Evolutionary conservation across 1,140 invertebrate genomes (phyloP), one percentile per base, ranked within the genome.

Genomic region (Daktulosphaira vitifoliae): DNA sequence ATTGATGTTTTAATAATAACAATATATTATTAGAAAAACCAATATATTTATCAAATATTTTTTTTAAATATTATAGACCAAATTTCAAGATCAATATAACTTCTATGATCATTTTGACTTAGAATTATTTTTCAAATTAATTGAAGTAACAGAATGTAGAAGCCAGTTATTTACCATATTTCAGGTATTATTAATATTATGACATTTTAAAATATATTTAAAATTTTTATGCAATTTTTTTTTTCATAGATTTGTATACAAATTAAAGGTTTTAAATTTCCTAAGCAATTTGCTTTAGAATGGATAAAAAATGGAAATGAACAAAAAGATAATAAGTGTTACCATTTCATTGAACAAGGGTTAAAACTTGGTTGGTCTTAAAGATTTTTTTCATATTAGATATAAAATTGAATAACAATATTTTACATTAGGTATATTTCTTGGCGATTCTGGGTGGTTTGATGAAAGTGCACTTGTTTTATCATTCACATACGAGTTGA

Each of bases 371-470:
- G 56, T 62, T 22, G 18, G 56, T 62, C 13, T 13, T 46, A 33
- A 3, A 42, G 1, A 18, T 3, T 25, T 56, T 23, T 22, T 22
- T 56, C 11, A 25, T 18, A 26, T 18, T 13, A 15, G n/a, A n/a
- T n/a, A n/a, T n/a, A n/a, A n/a, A n/a, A n/a, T n/a, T 33, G 29
- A 11, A 16, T 48, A 5, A 33, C 0, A 44, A 23, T 4, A 33
- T 72, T 69, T 65, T 67, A 59, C 66, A 70, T 3, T 68, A 81
- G 79, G 89, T 68, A 81, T 82, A 59, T 93, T 94, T 77, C 79
- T 92, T 1, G 86, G 84, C 71, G 90, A 93, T 71, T 85, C 85
- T n/a, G 89, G 89, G 1, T 91, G 88, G 86, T 89, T 86, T 75
- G 73, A 74, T 26, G 82, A 88, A 71, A 87, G 87, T 71, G 81